Base-by-base conservation (phyloP, 2,888 invertebrate species). In the Noctua janthina region DNA sequence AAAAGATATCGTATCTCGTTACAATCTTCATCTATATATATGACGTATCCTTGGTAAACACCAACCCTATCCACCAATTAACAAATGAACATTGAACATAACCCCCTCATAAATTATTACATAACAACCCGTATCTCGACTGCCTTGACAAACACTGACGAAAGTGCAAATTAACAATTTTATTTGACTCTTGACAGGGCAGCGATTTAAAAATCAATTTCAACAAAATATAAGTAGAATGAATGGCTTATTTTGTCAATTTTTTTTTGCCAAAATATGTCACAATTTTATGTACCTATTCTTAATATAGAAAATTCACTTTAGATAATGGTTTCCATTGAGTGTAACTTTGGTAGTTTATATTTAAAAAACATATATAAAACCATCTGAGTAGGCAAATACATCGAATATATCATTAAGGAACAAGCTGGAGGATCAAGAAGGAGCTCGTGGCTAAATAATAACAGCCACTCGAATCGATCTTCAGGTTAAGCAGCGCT, bases 101-200 rank as follows among this genome's bases (percentile, higher is more conserved):
- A n/a, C 15, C 73, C 82, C 77, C 73, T 29, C 51, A 78, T 89
- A 74, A 82, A 74, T 82, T 82, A 78, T 78, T 62, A 77, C 62
- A n/a, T 64, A 71, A 76, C 67, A 35, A 64, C 54, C 67, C 71
- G 20, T 72, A 49, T 39, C 46, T 46, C n/a, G 43, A 29, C 29
- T 54, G n/a, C 29, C 51, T 4, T 5, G 6, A 20, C 3, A 20
- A 23, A 74, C 0, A 71, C 29, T 43, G 54, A 10, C 15, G 75
- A 13, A 70, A 43, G 39, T 75, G 70, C 39, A 51, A 68, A 54
- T 43, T 17, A 7, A 51, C 13, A 67, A 51, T 20, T 39, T 39
- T 4, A 39, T 35, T 67, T 67, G 2, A 23, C 17, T 39, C 11
- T 35, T 39, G n/a, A 62, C 15, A n/a, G n/a, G 11, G 2, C 2